Percentiles rank a stretch among this genome's conserved stretches.
Conservation (phyloP, 2,797 vertebrate species). For the Sternarchorhynchus goeldii region DNA sequence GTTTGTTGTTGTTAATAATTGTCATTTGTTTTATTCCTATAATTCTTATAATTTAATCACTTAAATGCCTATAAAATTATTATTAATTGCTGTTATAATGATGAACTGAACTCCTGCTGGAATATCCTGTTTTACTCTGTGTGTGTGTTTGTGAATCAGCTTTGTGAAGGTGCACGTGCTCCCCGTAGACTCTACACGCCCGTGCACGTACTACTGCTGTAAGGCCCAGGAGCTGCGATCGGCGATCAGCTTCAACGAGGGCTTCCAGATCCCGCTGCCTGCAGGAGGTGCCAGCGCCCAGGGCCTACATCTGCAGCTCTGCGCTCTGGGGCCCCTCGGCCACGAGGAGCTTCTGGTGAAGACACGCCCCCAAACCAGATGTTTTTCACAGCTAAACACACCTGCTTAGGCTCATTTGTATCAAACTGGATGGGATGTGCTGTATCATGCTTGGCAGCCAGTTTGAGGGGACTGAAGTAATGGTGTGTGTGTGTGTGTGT, state of each 20-base stretch:
- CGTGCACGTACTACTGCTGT: constrained; percentile 90
- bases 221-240: constrained; percentile 87
- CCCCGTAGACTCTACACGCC: constrained; percentile 82
- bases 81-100: too few species aligned
- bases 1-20: too few species aligned
- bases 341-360: constrained; percentile 93
- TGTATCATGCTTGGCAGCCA: too few species aligned
- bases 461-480: too few species aligned
- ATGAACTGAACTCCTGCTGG: too few species aligned
- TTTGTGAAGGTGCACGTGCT: constrained; percentile 91
- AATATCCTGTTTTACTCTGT: too few species aligned
- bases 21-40: too few species aligned
- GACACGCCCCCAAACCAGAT: neutral
- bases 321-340: constrained; percentile 82
- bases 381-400: neutral
- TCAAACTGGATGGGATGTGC: neutral
- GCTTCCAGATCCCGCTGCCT: constrained; percentile 88
- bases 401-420: neutral
- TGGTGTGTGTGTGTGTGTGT: neutral
- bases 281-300: constrained; percentile 78
- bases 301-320: constrained; percentile 88
- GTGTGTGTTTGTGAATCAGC: constrained; percentile 64
- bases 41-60: neutral
- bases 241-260: constrained; percentile 90
- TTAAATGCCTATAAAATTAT: neutral